Base-by-base conservation (phyloP, 1,140 invertebrate genomes). In the Apis cerana region DNA sequence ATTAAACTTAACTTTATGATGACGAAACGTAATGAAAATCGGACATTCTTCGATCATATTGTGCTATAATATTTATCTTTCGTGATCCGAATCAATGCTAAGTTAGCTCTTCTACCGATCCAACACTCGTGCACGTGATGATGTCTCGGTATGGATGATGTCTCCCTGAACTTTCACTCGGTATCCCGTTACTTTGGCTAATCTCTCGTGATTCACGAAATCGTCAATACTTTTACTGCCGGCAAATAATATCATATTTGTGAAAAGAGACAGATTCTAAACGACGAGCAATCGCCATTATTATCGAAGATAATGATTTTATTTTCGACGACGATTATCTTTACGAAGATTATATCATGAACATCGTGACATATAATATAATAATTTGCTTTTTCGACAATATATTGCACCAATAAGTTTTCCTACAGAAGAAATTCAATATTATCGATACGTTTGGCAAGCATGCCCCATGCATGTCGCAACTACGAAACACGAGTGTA, bases 401-500 rank as follows among this genome's bases (percentile, higher is more conserved):
- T 2, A 17, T 17, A 50, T 69, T 69, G 54, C 33, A n/a, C 52
- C 10, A 23, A 27, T 23, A n/a, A 21, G 59, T 48, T 19, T 74
- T 43, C 19, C 27, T 67, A 77, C 64, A 27, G 58, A 69, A 52
- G 65, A 83, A 33, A 83, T n/a, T 71, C 15, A 12, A 27, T 19
- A 15, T n/a, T n/a, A 68, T 72, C 54, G 72, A 59, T 50, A 19
- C 43, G 43, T 85, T 82, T 76, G 70, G 78, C 61, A 75, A 85
- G 70, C 56, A 13, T 52, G 56, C 17, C 11, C 17, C 23, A 52
- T 52, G 61, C 19, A 61, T 88, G 75, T 88, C 52, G 86, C 78
- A 88, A 87, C 3, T 54, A 19, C 17, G 12, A 74, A 56, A 79
- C 59, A 56, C 27, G 78, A 58, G n/a, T 43, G n/a, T 71, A 82